phyloP scores from a whole-genome alignment of 2,797 vertebrate genomes.

The Rhinichthys osculus region DNA sequence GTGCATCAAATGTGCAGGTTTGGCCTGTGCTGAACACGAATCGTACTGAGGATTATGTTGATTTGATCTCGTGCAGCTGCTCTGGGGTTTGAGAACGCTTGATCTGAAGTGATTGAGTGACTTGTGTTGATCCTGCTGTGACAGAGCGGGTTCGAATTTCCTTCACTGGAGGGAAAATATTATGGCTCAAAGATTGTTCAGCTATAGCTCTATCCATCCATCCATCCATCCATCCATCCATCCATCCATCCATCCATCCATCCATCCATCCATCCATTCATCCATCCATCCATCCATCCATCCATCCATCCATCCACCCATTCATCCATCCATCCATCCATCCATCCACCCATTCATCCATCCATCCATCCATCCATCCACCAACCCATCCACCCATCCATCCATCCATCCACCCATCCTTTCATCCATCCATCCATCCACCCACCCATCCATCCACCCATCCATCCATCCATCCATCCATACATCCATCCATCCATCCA shows the following conservation, averaged over 20 bases:
- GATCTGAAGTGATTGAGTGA: slow-evolving; percentile 50
- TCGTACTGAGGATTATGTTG: not conserved
- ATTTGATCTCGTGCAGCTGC: slow-evolving; percentile 10
- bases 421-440: too few species aligned
- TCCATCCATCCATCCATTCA: not conserved
- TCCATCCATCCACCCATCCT: not conserved
- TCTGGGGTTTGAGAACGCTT: slow-evolving; percentile 7
- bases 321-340: not conserved
- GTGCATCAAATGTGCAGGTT: slow-evolving; percentile 10
- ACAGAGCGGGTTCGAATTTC: slow-evolving; percentile 32
- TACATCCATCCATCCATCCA: too few species aligned
- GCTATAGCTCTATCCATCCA: not conserved
- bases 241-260: not conserved
- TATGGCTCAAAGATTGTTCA: not conserved
- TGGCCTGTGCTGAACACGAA: slow-evolving; percentile 4
- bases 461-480: not conserved
- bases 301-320: too few species aligned
- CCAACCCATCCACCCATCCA: too few species aligned
- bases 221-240: not conserved
- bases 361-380: not conserved
- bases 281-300: not conserved
- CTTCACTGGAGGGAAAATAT: slow-evolving; percentile 25
- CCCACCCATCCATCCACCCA: too few species aligned
- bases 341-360: too few species aligned
- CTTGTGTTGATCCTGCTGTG: slow-evolving; percentile 11